Percentiles rank a stretch among this genome's conserved stretches.
Evolutionary conservation across 2,888 invertebrate species (phyloP).

Genomic region (Theristus sp.): DNA sequence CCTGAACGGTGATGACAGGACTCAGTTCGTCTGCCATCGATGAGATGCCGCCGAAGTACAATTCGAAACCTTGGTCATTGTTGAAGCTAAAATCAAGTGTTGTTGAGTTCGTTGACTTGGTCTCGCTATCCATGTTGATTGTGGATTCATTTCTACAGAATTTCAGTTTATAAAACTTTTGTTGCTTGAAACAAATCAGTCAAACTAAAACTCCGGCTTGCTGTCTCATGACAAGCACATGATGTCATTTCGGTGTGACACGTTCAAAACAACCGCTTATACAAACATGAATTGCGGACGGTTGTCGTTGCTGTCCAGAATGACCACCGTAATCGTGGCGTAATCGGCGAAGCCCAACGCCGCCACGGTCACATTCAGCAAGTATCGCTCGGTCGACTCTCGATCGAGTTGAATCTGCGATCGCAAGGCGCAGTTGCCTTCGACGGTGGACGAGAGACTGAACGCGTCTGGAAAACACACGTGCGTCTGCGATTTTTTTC

Average conservation of each 20-base stretch:
- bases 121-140: neutral
- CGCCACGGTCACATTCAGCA: constrained; percentile 24
- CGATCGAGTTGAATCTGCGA: constrained; percentile 23
- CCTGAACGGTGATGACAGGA: constrained; percentile 18
- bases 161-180: too few species aligned
- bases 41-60: constrained; percentile 22
- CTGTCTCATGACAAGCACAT: too few species aligned
- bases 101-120: too few species aligned
- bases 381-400: constrained; percentile 23
- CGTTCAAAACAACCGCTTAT: too few species aligned
- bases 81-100: constrained; percentile 6
- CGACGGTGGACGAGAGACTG: constrained; percentile 17
- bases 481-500: too few species aligned
- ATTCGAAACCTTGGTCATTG: constrained; percentile 14
- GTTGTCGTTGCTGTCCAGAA: constrained; percentile 74
- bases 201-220: too few species aligned
- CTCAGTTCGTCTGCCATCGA: constrained; percentile 16
- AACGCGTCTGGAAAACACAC: constrained; percentile 16
- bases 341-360: constrained; percentile 14
- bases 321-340: constrained; percentile 18
- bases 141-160: too few species aligned
- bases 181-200: too few species aligned
- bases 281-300: constrained; percentile 57
- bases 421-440: constrained; percentile 21
- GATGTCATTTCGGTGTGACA: too few species aligned